Base-by-base conservation (phyloP, 2,113 vertebrate species). In the Barnardius zonarius region DNA sequence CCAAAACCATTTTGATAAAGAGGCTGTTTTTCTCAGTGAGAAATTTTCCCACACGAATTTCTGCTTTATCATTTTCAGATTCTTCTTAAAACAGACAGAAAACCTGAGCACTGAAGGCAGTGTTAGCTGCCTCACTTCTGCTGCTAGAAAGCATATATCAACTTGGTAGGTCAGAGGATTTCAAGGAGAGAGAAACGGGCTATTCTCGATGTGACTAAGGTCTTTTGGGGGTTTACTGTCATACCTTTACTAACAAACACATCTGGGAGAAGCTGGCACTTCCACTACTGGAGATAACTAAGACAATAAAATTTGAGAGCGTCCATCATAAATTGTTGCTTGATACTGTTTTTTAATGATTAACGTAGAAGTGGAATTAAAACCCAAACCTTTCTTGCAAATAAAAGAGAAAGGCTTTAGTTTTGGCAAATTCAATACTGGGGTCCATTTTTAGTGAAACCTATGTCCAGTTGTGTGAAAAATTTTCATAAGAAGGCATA, bases 141-240 rank as follows among this genome's bases (percentile, higher is more conserved):
- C 14, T 54, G 17, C 37, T 52, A 35, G 22, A 72, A 76, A 48
- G 59, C 7, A 51, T 11, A 30, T 9, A 68, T 1, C 30, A 73
- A 1, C 16, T 79, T 39, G 9, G 39, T 2, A 85, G 39, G 24
- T 39, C 28, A 90, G 31, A 72, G 19, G 20, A 85, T 20, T 27
- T 64, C 0, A 0, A 79, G 39, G 43, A 18, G 89, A 70, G 27
- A 67, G 51, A 55, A 76, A 59, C 24, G 25, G 52, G 6, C 5
- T 54, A 13, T n/a, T 17, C 6, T 49, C 0, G 0, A 35, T 18
- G 16, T 54, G 37, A 33, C 22, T 28, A 43, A 55, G 19, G 9
- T 83, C 23, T 7, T 68, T 41, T 46, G 16, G 27, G 8, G 6
- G 1, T 19, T 54, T 68, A 20, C 19, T 76, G 15, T 30, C 55